Conservation (phyloP, 2,888 invertebrate species). For the Agonopterix subpropinquella region DNA sequence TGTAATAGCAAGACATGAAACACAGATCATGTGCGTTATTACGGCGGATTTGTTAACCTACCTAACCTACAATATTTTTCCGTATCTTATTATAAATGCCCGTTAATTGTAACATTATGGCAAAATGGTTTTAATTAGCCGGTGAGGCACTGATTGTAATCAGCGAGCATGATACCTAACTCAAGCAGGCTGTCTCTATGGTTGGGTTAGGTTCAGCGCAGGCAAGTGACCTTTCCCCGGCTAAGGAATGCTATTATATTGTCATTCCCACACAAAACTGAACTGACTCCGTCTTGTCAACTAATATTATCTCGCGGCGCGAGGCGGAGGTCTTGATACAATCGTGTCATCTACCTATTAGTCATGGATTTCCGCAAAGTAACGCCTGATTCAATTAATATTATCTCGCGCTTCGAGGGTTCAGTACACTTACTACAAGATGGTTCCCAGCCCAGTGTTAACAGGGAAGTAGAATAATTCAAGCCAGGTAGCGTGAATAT, state of each 20-base stretch:
- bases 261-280: conserved; percentile 44
- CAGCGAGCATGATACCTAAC: conserved; percentile 8
- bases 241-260: conserved; percentile 45
- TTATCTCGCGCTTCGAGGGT: neutral
- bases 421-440: no score
- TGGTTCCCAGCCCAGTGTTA: no score
- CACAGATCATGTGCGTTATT: no score
- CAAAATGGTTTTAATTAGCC: conserved; percentile 29
- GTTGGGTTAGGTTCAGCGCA: conserved; percentile 27
- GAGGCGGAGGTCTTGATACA: no score
- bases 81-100: neutral
- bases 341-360: no score
- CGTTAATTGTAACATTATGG: conserved; percentile 4
- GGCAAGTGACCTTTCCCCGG: conserved; percentile 45
- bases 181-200: neutral
- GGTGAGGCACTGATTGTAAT: conserved; percentile 22
- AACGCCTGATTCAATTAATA: conserved; percentile 21
- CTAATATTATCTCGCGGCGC: conserved; percentile 9
- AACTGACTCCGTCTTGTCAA: conserved; percentile 21
- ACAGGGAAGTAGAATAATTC: no score
- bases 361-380: no score
- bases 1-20: no score
- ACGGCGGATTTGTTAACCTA: no score
- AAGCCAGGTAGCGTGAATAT: no score
- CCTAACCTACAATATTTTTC: neutral